A percentile compares a stretch with the other conserved stretches of the same genome.
Conservation (phyloP, 2,113 vertebrate species). For the Myiagra hebetior region DNA sequence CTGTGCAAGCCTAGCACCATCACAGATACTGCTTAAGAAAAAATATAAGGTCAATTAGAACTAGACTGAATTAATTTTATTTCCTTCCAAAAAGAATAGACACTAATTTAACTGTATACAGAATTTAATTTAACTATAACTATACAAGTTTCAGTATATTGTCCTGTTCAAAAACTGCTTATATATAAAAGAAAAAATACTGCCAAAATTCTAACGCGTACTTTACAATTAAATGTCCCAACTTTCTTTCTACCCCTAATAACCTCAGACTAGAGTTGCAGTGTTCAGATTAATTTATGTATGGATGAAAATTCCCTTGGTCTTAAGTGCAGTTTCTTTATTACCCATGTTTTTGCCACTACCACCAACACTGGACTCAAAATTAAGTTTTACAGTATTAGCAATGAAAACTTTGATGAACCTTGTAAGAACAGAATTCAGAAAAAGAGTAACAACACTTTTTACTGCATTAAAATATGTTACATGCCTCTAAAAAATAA, state of each 20-base stretch:
- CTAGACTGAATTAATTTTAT: constrained; percentile 58
- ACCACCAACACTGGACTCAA: neutral
- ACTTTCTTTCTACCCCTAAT: neutral
- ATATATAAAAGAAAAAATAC: constrained; percentile 29
- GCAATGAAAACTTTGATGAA: neutral
- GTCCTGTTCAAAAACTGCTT: constrained; percentile 48
- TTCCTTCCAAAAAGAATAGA: constrained; percentile 49
- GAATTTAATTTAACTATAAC: constrained; percentile 63
- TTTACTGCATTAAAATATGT: neutral
- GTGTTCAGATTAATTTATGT: neutral
- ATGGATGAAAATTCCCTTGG: neutral
- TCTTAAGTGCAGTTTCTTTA: neutral
- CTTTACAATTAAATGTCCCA: constrained; percentile 18
- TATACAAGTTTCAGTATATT: constrained; percentile 55
- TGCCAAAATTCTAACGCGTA: constrained; percentile 34
- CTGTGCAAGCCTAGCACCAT: neutral
- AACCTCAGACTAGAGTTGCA: neutral
- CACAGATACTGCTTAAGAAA: neutral
- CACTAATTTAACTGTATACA: constrained; percentile 61
- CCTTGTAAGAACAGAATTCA: constrained; percentile 9
- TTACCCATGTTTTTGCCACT: neutral
- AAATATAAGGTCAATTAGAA: constrained; percentile 19
- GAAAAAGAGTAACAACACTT: neutral
- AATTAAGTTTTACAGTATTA: neutral
- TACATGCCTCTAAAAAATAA: constrained; percentile 24